Evolutionary conservation across 2,113 vertebrate species (phyloP), one percentile per base, ranked within the genome.

Genomic region (Phrynocephalus versicolor): DNA sequence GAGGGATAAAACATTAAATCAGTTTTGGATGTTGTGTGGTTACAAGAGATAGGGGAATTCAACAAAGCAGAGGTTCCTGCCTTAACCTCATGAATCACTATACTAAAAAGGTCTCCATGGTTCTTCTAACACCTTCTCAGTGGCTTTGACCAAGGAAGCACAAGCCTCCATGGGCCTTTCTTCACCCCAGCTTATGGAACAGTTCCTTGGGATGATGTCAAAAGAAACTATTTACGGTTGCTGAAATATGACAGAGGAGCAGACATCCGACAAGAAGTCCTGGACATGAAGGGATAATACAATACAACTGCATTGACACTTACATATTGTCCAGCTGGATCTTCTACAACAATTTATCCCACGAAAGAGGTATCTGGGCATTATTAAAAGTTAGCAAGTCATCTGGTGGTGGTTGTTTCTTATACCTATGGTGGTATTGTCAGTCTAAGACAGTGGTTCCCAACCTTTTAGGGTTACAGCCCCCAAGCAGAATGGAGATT

Each of bases 111-210:
- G n/a, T 13, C 62, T 90, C 84, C 73, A 65, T 55, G 35, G 25
- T 82, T 92, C 85, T 2, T 0, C 25, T 88, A 88, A 89, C 57
- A 81, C 21, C 88, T 90, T 55, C 85, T 41, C 45, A 89, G 85
- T 55, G 85, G 39, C 39, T 88, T 85, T 3, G 0, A 91, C 78
- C 55, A 60, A 84, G 77, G 16, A 74, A 3, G 88, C 77, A 81
- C 82, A 45, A 33, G 30, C 70, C n/a, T 72, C 5, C 8, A 84
- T 39, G 85, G 13, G 51, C 33, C 62, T 85, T 84, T 60, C 78
- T 79, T 87, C 62, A 82, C 18, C 0, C 57, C 62, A 41, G 39
- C 39, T 45, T 77, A 81, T 35, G n/a, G 23, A 91, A 89, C 82
- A 16, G 10, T 73, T 23, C 4, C 58, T 85, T 77, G 14, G 74